Conservation (phyloP, 30 jellyfish, hydroid and myxozoan genomes). For the Sanderia malayensis region DNA sequence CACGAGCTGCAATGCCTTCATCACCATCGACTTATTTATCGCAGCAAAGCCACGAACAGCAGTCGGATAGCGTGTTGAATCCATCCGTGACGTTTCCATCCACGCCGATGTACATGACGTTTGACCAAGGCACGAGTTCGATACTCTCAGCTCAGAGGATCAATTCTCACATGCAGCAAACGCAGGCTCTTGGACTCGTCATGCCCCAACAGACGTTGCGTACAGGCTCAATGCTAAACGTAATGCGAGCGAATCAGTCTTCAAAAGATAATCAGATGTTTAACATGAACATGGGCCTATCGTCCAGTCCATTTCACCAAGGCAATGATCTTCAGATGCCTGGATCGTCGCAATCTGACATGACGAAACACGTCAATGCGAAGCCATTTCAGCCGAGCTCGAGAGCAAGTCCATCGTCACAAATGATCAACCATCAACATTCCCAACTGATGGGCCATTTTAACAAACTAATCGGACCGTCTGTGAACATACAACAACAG, state of each 20-base stretch:
- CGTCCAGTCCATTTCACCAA: constrained; percentile 55
- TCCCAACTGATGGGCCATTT: constrained; percentile 45
- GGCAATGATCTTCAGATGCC: constrained; percentile 35
- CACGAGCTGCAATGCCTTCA: constrained; percentile 64
- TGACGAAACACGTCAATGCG: constrained; percentile 92
- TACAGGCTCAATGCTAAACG: constrained; percentile 50
- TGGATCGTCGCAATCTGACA: constrained; percentile 72
- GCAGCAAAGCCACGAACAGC: constrained; percentile 46
- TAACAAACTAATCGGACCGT: constrained; percentile 42
- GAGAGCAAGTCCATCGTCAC: constrained; percentile 85
- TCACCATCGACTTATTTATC: constrained; percentile 54
- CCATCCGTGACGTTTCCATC: constrained; percentile 57
- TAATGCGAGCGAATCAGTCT: constrained; percentile 39
- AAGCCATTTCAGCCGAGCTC: constrained; percentile 98
- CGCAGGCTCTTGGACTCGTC: constrained; percentile 59
- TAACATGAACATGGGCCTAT: constrained; percentile 51
- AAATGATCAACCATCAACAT: constrained; percentile 50
- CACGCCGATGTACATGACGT: constrained; percentile 68
- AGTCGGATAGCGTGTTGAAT: constrained; percentile 47
- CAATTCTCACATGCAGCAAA: constrained; percentile 63
- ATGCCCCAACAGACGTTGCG: constrained; percentile 67
- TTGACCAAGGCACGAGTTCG: constrained; percentile 57
- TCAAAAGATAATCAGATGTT: constrained; percentile 46
- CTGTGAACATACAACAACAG: constrained; percentile 35
- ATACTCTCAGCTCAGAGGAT: constrained; percentile 65